Evolutionary conservation across 2,113 vertebrate species (phyloP).

Genomic region (Lasiurus cinereus): DNA sequence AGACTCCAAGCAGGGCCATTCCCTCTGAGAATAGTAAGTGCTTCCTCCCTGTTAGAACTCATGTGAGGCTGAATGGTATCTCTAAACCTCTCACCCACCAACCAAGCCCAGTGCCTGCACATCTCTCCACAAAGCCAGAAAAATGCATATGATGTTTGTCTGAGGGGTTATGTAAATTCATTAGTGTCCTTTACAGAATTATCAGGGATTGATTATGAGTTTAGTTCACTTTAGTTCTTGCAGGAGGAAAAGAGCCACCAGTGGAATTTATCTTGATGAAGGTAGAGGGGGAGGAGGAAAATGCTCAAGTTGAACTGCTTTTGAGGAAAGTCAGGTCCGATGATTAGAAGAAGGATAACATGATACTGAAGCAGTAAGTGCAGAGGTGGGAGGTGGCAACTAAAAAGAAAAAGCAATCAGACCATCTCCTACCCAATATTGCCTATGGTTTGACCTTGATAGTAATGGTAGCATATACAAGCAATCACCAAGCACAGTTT

Average conservation of each 20-base stretch:
- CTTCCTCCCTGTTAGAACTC: background rate
- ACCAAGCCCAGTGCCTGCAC: background rate
- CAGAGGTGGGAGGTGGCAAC: background rate
- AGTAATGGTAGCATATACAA: background rate
- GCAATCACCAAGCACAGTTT: background rate
- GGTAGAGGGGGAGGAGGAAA: background rate
- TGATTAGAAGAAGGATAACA: background rate
- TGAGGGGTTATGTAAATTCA: background rate
- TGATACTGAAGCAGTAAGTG: background rate
- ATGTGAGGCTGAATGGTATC: background rate
- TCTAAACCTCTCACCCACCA: background rate
- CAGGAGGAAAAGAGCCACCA: background rate
- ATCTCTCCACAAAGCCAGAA: background rate
- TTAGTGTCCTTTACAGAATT: background rate
- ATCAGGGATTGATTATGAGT: background rate
- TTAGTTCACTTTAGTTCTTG: background rate
- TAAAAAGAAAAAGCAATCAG: background rate
- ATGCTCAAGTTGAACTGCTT: background rate
- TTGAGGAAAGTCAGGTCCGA: background rate
- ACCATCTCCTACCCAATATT: background rate
- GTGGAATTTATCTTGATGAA: background rate
- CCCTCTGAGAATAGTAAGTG: background rate
- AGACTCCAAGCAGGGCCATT: background rate
- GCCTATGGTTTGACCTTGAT: background rate
- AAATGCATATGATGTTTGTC: background rate